Percentiles rank a stretch among this genome's conserved stretches.
Evolutionary conservation across 2,113 vertebrate species (phyloP).

Genomic region (Coptodon bakossiorum): DNA sequence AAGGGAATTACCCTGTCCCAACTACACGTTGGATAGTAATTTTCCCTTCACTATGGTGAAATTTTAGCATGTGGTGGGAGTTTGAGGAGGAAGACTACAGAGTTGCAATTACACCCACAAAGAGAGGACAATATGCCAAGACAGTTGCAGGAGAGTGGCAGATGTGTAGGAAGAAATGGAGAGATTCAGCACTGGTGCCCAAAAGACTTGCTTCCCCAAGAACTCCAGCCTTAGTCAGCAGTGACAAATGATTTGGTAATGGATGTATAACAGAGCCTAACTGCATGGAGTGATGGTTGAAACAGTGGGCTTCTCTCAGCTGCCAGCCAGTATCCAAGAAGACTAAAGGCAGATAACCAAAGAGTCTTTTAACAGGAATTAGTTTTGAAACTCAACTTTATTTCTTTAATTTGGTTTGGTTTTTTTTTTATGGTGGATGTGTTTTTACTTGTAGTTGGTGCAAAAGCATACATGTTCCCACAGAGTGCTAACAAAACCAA

Average conservation of each 20-base stretch:
- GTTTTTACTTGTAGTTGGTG: background rate
- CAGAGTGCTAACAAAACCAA: background rate
- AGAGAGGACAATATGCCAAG: background rate
- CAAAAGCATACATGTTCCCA: background rate
- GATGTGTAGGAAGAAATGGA: background rate
- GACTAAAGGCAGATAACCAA: background rate
- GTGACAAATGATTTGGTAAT: slow-evolving; percentile 3
- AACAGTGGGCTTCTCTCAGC: background rate
- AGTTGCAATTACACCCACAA: slow-evolving; percentile 42
- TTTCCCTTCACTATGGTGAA: slow-evolving; percentile 47
- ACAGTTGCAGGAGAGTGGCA: background rate
- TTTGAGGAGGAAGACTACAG: slow-evolving; percentile 14
- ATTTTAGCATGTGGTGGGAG: slow-evolving; percentile 46
- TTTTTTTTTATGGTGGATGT: background rate
- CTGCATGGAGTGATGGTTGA: background rate
- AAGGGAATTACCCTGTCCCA: slow-evolving; percentile 23
- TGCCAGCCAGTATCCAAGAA: background rate
- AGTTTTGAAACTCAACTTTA: background rate
- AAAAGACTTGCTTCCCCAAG: slow-evolving; percentile 20
- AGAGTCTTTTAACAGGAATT: background rate
- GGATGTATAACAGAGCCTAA: background rate
- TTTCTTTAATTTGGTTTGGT: background rate
- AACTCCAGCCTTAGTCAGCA: background rate
- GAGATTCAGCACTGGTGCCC: background rate
- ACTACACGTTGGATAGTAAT: slow-evolving; percentile 22